These are phyloP conservation scores for Cotesia typhae DNA, from an alignment of 1,140 invertebrate genomes.

Conservation along the genomic window DNA sequence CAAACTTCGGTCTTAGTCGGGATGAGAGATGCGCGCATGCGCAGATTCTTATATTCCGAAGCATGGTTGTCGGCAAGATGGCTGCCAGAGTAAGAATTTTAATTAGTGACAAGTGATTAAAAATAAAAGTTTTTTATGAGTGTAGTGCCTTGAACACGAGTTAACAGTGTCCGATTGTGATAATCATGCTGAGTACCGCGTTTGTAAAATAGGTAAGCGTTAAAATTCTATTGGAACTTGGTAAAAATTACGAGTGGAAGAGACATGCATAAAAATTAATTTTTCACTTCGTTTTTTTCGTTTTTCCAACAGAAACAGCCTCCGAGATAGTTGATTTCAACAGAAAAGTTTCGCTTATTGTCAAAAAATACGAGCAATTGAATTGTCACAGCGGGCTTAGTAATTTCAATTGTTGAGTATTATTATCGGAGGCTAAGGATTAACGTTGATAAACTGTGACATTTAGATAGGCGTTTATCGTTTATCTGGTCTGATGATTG, in stretches of 20 bases:
- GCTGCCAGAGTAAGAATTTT: conserved; percentile 28
- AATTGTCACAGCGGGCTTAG: too few relatives aligned
- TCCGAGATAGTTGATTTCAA: too few relatives aligned
- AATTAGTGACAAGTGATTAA: conserved; percentile 37
- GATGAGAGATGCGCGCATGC: conserved; percentile 16
- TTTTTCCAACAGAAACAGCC: too few relatives aligned
- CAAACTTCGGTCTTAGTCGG: too few relatives aligned
- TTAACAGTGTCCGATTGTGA: conserved; percentile 16
- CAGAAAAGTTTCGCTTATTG: too few relatives aligned
- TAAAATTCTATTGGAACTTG: background rate
- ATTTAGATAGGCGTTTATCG: too few relatives aligned
- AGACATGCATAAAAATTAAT: too few relatives aligned
- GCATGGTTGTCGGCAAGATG: conserved; percentile 40
- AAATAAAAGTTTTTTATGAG: conserved; percentile 28
- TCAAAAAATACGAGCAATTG: too few relatives aligned
- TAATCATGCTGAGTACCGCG: background rate
- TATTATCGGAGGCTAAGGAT: background rate
- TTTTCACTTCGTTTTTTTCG: too few relatives aligned
- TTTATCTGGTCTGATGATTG: too few relatives aligned
- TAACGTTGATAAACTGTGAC: conserved; percentile 1
- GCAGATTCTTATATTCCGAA: background rate
- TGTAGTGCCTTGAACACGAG: conserved; percentile 24
- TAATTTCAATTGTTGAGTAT: background rate
- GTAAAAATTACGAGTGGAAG: background rate
- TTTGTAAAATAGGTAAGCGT: conserved; percentile 18